Percentiles rank a stretch among this genome's conserved stretches.
Conservation (phyloP, 1,140 invertebrate species). For the Aphaenogaster rudis region DNA sequence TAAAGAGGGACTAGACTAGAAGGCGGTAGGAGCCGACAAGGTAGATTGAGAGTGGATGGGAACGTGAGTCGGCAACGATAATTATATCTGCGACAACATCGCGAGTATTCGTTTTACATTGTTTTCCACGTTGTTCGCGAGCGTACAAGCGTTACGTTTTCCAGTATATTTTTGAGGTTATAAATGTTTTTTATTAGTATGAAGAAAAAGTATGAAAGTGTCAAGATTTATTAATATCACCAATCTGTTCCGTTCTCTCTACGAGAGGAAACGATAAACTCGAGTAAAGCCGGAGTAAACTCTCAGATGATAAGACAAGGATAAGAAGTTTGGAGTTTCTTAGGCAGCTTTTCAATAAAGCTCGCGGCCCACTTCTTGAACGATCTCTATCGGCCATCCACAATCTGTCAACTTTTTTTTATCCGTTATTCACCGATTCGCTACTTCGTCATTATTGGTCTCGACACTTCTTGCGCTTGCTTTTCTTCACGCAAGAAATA, state of each 20-base stretch:
- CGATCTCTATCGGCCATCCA: conserved; percentile 38
- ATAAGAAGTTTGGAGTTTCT: conserved; percentile 60
- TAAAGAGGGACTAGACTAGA: conserved; percentile 42
- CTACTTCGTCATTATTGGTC: neutral
- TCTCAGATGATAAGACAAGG: conserved; percentile 8
- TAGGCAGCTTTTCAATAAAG: conserved; percentile 82
- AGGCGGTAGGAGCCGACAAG: conserved; percentile 25
- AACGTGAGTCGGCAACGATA: conserved; percentile 41
- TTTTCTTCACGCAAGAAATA: conserved; percentile 24
- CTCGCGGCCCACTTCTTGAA: conserved; percentile 75
- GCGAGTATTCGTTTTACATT: neutral
- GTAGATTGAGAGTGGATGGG: conserved; percentile 31
- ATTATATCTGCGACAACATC: conserved; percentile 34
- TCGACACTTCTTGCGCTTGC: conserved; percentile 15
- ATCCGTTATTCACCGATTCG: conserved; percentile 21
- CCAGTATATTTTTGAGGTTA: neutral
- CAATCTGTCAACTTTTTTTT: conserved; percentile 43
- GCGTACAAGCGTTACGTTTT: neutral
- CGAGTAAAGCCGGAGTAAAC: conserved; percentile 24
- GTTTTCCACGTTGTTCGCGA: neutral
- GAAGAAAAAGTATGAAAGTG: neutral
- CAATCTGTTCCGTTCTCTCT: neutral
- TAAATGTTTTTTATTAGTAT: neutral
- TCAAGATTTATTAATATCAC: conserved; percentile 35
- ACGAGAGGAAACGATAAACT: conserved; percentile 5